phyloP scores from a whole-genome alignment of 2,113 vertebrate genomes.

The Vanacampus margaritifer region DNA sequence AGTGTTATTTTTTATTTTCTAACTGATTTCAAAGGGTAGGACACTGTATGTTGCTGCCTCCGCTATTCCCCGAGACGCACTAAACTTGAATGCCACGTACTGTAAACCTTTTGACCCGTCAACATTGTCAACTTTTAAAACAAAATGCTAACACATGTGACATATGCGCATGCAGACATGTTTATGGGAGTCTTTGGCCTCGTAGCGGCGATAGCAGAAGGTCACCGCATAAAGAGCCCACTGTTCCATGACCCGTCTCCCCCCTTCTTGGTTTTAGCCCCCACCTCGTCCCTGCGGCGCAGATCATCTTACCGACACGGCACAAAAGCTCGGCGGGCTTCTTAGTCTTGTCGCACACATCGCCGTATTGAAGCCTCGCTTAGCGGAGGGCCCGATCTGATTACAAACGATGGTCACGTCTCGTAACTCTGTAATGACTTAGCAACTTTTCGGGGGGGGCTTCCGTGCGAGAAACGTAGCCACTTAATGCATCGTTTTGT shows the following conservation, averaged over 20 bases:
- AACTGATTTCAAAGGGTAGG: neutral
- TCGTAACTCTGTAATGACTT: constrained; percentile 5
- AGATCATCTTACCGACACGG: constrained; percentile 52
- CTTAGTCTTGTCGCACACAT: constrained; percentile 27
- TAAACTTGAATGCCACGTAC: neutral
- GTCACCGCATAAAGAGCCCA: constrained; percentile 50
- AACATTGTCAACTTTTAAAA: constrained; percentile 28
- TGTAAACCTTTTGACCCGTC: neutral
- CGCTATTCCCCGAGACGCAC: neutral
- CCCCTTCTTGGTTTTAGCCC: constrained; percentile 22
- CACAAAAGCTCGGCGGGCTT: constrained; percentile 39
- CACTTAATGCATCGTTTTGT: neutral
- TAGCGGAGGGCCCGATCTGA: constrained; percentile 26
- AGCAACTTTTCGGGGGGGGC: neutral
- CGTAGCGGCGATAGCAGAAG: constrained; percentile 12
- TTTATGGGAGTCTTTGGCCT: constrained; percentile 29
- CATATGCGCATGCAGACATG: constrained; percentile 20
- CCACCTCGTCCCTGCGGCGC: constrained; percentile 28
- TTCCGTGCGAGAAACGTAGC: neutral
- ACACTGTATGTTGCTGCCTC: neutral
- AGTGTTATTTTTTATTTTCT: neutral
- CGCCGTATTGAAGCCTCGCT: constrained; percentile 22
- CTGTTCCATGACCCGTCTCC: constrained; percentile 37
- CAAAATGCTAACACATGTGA: constrained; percentile 11
- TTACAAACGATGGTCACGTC: constrained; percentile 32